Evolutionary conservation across 2,797 vertebrate species (phyloP), one percentile per base, ranked within the genome.

Genomic region (Scarus forsteni): DNA sequence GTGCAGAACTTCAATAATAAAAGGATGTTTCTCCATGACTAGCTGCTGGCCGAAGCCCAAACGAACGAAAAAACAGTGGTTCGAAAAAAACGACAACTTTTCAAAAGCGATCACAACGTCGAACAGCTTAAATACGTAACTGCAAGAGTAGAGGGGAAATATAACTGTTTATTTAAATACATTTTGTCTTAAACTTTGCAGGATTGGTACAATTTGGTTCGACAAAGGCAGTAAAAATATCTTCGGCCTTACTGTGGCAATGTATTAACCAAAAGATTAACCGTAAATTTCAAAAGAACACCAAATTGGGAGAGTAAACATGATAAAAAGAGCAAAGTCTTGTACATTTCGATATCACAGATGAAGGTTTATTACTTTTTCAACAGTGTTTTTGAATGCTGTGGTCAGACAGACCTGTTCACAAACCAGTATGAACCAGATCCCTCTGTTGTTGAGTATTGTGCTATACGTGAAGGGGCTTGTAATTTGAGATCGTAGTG

Each of bases 361-460:
- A 46, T n/a, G 38, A 6, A 55, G 48, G 62, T 42, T 8, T 6
- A 57, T 54, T 3, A 27, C 16, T 60, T 75, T 13, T 72, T 14
- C 35, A 55, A 16, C 51, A 8, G 45, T 50, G 54, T 55, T 67
- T 39, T 62, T 60, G 35, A 76, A 52, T 12, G 11, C 71, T 71
- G 56, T 44, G 61, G 27, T 82, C 79, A 75, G 42, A 75, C 54
- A 71, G 84, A 81, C 66, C 73, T 82, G 64, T 65, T 78, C 39
- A 73, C 51, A 84, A 93, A 92, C 87, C 90, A 91, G 90, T 80
- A 79, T 68, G 75, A 92, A 90, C 88, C 88, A 88, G 89, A 92
- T 92, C 80, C 51, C 75, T 84, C 67, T 72, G 79, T 77, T 84
- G 66, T 62, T 27, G 83, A 83, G 72, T 81, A 85, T 84, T 87